Base-by-base conservation (phyloP, 2,888 invertebrate species). In the Lottia gigantea region DNA sequence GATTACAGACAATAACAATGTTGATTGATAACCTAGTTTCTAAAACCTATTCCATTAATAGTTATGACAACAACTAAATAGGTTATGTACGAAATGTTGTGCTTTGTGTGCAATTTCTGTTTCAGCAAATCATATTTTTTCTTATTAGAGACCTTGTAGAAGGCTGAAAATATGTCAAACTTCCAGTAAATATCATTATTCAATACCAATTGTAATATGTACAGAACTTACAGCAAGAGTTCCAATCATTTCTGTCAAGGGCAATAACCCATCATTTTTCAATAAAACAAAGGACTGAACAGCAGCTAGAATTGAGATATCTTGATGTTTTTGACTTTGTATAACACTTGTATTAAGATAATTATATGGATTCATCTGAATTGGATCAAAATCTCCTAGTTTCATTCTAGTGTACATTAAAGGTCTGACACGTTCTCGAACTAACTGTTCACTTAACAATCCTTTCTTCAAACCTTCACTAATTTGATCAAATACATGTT, bases 331-430 rank as follows among this genome's bases (percentile, higher is more conserved):
- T 19, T 26, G 49, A 67, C 77, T 78, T 71, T 80, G 80, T 8
- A 83, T 69, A 12, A 78, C 75, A n/a, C 75, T 71, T 47, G 76
- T 47, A 40, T 71, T 68, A 23, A 81, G 71, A n/a, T 70, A 49
- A 11, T 61, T 70, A 75, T 80, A 83, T 0, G 83, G 83, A 70
- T 80, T 81, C 80, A 78, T 78, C 11, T 62, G n/a, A n/a, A 70
- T 68, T 0, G 76, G 77, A 63, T 77, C 77, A 64, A 77, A 77
- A 46, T 77, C 77, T 23, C 77, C 77, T 15, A 77, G 70, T 31
- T 67, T 71, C 76, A 77, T 73, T 31, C 77, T 46, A 0, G 75
- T 71, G 31, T 68, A 65, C 61, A 77, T 72, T 62, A 77, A 49
- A n/a, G 76, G 76, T 46, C 68, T 71, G 15, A 67, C 75, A 19